A percentile compares a stretch with the other conserved stretches of the same genome.
phyloP scores from a whole-genome alignment of 2,113 vertebrate species.

The Cranoglanis bouderius region DNA sequence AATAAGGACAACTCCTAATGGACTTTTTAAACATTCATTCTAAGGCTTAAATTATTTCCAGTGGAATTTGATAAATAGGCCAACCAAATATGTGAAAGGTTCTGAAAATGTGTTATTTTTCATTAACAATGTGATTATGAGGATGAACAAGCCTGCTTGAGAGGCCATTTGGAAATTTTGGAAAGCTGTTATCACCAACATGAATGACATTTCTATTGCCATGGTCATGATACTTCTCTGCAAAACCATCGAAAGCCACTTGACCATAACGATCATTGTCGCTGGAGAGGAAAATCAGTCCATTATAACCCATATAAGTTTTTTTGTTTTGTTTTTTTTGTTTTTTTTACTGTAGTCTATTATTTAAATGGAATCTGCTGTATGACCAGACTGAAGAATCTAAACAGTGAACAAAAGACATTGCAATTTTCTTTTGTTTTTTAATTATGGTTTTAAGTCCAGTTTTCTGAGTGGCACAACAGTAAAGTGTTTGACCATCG shows the following conservation, averaged over 20 bases:
- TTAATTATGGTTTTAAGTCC: background rate
- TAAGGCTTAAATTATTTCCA: background rate
- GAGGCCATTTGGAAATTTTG: background rate
- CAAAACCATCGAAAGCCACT: background rate
- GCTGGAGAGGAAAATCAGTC: background rate
- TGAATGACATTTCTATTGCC: constrained; percentile 15
- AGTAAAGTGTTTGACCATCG: background rate
- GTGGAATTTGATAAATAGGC: constrained; percentile 1
- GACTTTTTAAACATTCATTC: constrained; percentile 16
- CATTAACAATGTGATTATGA: constrained; percentile 16
- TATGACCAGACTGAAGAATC: background rate
- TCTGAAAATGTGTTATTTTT: constrained; percentile 9
- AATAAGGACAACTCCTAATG: constrained; percentile 5
- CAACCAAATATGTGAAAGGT: constrained; percentile 5
- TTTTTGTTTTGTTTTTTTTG: background rate
- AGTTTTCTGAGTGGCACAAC: background rate
- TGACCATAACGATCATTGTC: background rate
- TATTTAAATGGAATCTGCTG: background rate
- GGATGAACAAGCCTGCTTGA: constrained; percentile 20
- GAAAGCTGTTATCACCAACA: constrained; percentile 13
- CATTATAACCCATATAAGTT: background rate
- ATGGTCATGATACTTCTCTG: background rate
- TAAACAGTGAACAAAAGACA: background rate
- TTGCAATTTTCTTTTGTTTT: background rate
- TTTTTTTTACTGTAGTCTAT: background rate